Base-by-base conservation (phyloP, 1,140 invertebrate species). In the Tetramorium alpestre region DNA sequence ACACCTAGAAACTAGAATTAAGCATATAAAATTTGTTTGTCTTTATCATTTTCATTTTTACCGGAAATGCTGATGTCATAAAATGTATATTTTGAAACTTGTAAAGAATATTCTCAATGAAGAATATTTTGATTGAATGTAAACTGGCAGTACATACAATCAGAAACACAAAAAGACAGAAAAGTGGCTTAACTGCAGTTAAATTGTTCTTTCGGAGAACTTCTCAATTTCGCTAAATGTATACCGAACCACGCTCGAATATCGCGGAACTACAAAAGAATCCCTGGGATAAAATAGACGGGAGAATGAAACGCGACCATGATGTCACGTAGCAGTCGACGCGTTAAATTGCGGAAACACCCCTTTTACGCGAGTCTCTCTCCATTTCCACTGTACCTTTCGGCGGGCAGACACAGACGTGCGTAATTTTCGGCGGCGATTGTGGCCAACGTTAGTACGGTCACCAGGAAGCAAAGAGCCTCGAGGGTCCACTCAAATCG, bases 401-500 rank as follows among this genome's bases (percentile, higher is more conserved):
- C 94, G 0, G 94, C 91, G 0, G 96, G 94, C 60, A 96, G 93
- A 92, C 96, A 97, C 5, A 97, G 93, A 76, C 96, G 95, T 64
- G 95, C 94, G 91, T 97, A 97, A 88, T 96, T 96, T 92, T 98
- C 97, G 2, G 95, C 94, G 0, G 97, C 96, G 11, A 97, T 96
- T n/a, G 96, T 96, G 64, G 97, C 96, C 51, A 97, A 94, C 47
- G 96, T 96, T 18, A 97, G 90, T 81, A 97, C 96, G 28, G 96
- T 96, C 16, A 97, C 97, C 77, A 97, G 95, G 60, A 97, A 96
- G 86, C 96, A 97, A 28, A 97, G 96, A 2, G 96, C 95, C 47
- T 96, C 96, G 8, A 97, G 93, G 82, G 97, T 96, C 96, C 97
- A 97, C 75, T 97, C 96, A 54, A 96, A 96, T 70, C 96, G 94